These are phyloP conservation scores for Gracilinanus agilis DNA, from an alignment of 2,113 vertebrate species.

Conservation along the genomic window DNA sequence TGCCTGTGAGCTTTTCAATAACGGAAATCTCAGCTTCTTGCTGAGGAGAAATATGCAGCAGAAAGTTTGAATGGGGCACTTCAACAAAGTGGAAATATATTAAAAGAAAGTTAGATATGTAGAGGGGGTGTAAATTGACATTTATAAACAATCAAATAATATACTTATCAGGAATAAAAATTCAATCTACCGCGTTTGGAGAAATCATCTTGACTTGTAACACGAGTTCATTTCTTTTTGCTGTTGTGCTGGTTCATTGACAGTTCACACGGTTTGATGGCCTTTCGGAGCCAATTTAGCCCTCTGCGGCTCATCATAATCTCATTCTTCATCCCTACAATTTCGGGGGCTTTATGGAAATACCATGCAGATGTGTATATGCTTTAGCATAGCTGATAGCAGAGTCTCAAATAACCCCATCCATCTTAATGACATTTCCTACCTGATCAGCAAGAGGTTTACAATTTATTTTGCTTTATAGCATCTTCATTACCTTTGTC, in stretches of 20 bases:
- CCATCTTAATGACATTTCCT: slow-evolving; percentile 75
- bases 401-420: slow-evolving; percentile 73
- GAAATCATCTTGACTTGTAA: slow-evolving; percentile 58
- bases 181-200: slow-evolving; percentile 44
- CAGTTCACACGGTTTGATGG: slow-evolving; percentile 34
- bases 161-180: slow-evolving; percentile 56
- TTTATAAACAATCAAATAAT: slow-evolving; percentile 77
- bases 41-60: slow-evolving; percentile 49
- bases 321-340: slow-evolving; percentile 74
- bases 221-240: slow-evolving; percentile 64
- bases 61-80: slow-evolving; percentile 56
- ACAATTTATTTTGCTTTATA: slow-evolving; percentile 64
- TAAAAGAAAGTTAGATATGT: slow-evolving; percentile 50
- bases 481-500: slow-evolving; percentile 70
- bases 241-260: slow-evolving; percentile 28
- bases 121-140: slow-evolving; percentile 62
- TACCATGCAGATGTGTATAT: slow-evolving; percentile 62
- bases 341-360: slow-evolving; percentile 81
- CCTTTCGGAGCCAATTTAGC: slow-evolving; percentile 73
- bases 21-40: slow-evolving; percentile 56
- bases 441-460: slow-evolving; percentile 75
- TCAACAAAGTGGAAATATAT: slow-evolving; percentile 47
- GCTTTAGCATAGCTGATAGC: slow-evolving; percentile 64
- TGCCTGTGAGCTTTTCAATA: slow-evolving; percentile 69
- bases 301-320: slow-evolving; percentile 70